Evolutionary conservation across 2,797 vertebrate species (phyloP), one percentile per base, ranked within the genome.

Genomic region (Halcyon badia): DNA sequence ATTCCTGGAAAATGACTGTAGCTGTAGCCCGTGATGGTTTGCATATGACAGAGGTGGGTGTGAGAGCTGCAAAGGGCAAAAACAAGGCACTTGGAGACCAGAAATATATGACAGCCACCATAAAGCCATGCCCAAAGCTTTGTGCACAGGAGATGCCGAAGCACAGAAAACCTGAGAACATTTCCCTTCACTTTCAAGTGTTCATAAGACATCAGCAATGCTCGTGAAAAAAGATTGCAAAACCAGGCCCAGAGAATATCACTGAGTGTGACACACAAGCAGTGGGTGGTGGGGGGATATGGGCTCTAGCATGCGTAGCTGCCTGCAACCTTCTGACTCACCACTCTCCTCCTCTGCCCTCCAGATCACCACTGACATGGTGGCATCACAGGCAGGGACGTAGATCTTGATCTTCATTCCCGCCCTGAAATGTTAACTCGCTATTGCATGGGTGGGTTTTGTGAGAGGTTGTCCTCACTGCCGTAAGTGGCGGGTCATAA

Each of bases 261-360:
- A 14, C 65, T 22, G 66, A n/a, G n/a, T 11, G 35, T 79, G 69
- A 51, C 33, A 5, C 10, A 6, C 3, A 10, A 11, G 2, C 41
- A 62, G 0, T 1, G 20, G 0, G 0, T 75, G 64, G 1, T 75
- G 72, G 35, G 57, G 57, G 21, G 83, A 37, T 69, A 19, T 18
- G 37, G 73, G 66, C n/a, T 81, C 52, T 19, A 39, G 56, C 35
- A 56, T 1, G 0, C 0, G 0, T 2, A 25, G 70, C 30, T 91
- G 56, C 28, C 48, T 48, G 42, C 18, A 13, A 2, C 37, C 72
- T 71, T 49, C 48, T 37, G 8, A 20, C 30, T 6, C 42, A n/a
- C 17, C 1, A 5, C 60, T 81, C 24, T 48, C 33, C 28, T 84
- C 33, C 51, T 33, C 62, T 48, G 30, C 49, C 70, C 37, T 83